phyloP scores from a whole-genome alignment of 1,140 invertebrate genomes.

The Maniola jurtina region DNA sequence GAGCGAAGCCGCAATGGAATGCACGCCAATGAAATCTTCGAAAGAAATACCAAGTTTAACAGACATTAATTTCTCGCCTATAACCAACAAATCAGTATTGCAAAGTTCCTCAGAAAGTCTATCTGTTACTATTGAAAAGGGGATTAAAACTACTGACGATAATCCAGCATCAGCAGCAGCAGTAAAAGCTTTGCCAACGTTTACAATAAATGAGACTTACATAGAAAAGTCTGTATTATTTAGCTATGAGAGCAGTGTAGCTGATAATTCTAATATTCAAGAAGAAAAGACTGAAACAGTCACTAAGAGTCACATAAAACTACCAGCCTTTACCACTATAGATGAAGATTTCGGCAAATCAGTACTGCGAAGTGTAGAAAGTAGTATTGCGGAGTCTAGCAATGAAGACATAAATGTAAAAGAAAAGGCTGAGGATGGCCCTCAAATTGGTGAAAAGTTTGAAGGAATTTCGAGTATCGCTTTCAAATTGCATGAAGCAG shows the following conservation, averaged over 20 bases:
- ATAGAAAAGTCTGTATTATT: conserved; percentile 46
- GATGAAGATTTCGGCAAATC: conserved; percentile 45
- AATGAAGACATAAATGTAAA: conserved; percentile 4
- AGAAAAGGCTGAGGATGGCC: background rate
- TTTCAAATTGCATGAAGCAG: conserved; percentile 46
- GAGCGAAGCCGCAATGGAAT: conserved; percentile 47
- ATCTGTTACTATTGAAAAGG: conserved; percentile 42
- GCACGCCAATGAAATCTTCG: conserved; percentile 61
- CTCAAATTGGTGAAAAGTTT: conserved; percentile 6
- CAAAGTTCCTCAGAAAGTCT: conserved; percentile 59
- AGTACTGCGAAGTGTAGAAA: conserved; percentile 48
- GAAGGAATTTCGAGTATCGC: conserved; percentile 12
- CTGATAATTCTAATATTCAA: conserved; percentile 30
- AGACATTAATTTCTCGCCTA: conserved; percentile 66
- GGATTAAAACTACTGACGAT: conserved; percentile 37
- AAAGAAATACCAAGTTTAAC: conserved; percentile 51
- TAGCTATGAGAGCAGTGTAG: conserved; percentile 45
- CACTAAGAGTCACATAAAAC: conserved; percentile 26
- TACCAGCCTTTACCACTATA: conserved; percentile 39
- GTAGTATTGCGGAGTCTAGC: conserved; percentile 37
- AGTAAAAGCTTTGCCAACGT: conserved; percentile 50
- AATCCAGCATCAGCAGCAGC: conserved; percentile 38
- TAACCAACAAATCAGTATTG: conserved; percentile 64
- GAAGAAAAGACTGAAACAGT: conserved; percentile 32
- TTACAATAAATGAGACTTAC: conserved; percentile 46